Base-by-base conservation (phyloP, 1,140 invertebrate species). In the Caenorhabditis briggsae region DNA sequence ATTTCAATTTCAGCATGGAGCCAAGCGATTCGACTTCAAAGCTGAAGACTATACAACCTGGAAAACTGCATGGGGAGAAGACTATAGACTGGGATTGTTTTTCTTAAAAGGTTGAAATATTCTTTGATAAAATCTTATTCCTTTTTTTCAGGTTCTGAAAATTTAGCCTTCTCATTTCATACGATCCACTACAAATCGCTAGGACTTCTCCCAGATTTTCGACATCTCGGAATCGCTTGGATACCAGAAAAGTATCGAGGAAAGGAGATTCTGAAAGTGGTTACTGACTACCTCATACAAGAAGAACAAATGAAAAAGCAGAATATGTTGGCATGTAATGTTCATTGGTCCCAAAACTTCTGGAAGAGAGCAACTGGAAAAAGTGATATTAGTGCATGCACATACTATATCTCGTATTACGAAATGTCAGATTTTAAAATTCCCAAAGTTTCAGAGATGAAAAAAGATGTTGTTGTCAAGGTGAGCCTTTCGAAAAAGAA, bases 261-360 rank as follows among this genome's bases (percentile, higher is more conserved):
- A 78, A 78, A 20, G 46, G 46, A 20, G 18, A 48, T 78, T 50
- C 46, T 78, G 46, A 78, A 78, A 50, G 70, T 50, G n/a, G 70
- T 78, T 16, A 78, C 70, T 8, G 70, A 78, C 14, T 78, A 78
- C 23, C 14, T 78, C 3, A 50, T 12, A 20, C 5, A 50, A 50
- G 70, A 78, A 50, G 70, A 78, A 50, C 18, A 23, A 50, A 78
- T 78, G 70, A 78, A 50, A 12, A 48, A n/a, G 2, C 70, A 78
- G 9, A 78, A 78, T 50, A 78, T 78, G 70, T n/a, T 78, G 70
- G 70, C 70, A 12, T 78, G 70, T 78, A 78, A 78, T 50, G 43
- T 78, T 48, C 70, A 78, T 50, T 78, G 70, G 43, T 78, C 70
- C 2, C 70, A 78, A n/a, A 78, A 78, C 12, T 78, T 78, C 46